Base-by-base conservation (phyloP, 2,113 vertebrate species). In the Laterallus jamaicensis region DNA sequence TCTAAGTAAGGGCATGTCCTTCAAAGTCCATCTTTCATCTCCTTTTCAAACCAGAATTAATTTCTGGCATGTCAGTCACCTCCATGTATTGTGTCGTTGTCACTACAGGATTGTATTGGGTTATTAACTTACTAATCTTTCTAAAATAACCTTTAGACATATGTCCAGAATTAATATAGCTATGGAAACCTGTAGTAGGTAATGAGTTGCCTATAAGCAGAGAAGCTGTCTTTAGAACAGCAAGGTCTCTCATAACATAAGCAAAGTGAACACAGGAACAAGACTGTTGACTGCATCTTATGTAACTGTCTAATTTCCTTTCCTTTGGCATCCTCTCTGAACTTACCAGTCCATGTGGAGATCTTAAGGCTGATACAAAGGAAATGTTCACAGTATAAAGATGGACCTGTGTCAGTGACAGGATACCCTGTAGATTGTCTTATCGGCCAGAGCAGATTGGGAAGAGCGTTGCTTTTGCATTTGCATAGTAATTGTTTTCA, bases 101-200 rank as follows among this genome's bases (percentile, higher is more conserved):
- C 59, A 35, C 40, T 80, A 50, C 47, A 91, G 85, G n/a, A 63
- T 92, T 90, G 67, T 75, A 37, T 5, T 69, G 63, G 52, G 32
- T 82, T 95, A 90, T 80, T 88, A 44, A 50, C 42, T 84, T 88
- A 66, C 62, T 93, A 69, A 55, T 94, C 63, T 91, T 95, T 78
- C 24, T 62, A 26, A 82, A 87, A 55, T 94, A 87, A 42, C 40
- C 40, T 80, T 74, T 82, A 35, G 74, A 86, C 71, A 75, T 14
- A 17, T 40, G 82, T 62, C 25, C n/a, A 59, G 59, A 87, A 92
- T 85, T 74, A 85, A 85, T 80, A 49, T 9, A 88, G 52, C 50
- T 47, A 20, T 49, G 73, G 62, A 83, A 83, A 86, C 75, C 60
- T 68, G 63, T 75, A 63, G 49, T 49, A 87, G 73, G 37, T 50